Evolutionary conservation across 2,888 invertebrate genomes (phyloP).

Genomic region (Chaetogeoica ovagalla): DNA sequence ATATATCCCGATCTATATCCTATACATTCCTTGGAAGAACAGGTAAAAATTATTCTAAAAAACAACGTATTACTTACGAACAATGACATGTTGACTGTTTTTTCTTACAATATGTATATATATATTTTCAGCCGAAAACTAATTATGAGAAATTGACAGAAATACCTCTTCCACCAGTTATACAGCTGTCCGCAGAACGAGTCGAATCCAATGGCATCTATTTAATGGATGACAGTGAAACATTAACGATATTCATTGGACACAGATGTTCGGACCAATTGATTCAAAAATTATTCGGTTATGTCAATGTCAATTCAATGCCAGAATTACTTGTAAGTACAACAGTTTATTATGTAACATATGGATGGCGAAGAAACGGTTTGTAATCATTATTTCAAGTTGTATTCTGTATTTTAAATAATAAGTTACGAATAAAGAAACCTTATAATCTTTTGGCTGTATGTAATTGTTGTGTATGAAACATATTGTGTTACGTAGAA

Average conservation of each 20-base stretch:
- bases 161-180: slow-evolving; percentile 71
- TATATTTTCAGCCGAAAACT: slow-evolving; percentile 55
- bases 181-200: slow-evolving; percentile 81
- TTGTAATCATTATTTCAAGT: no score
- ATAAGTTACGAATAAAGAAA: no score
- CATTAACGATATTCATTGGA: slow-evolving; percentile 81
- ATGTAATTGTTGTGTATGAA: no score
- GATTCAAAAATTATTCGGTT: slow-evolving; percentile 77
- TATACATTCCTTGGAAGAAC: slow-evolving; percentile 72
- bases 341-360: no score
- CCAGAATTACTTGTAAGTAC: slow-evolving; percentile 69
- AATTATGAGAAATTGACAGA: slow-evolving; percentile 60
- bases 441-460: no score
- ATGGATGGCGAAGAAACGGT: no score
- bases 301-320: slow-evolving; percentile 72
- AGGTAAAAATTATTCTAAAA: slow-evolving; percentile 58
- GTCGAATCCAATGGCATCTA: slow-evolving; percentile 82
- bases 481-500: no score
- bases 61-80: no score
- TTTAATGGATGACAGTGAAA: slow-evolving; percentile 83
- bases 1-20: slow-evolving; percentile 93
- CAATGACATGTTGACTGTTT: no score
- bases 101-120: no score
- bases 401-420: no score
- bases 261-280: slow-evolving; percentile 75